A percentile compares a stretch with the other conserved stretches of the same genome.
These are phyloP conservation scores for Drosophila miranda DNA, from an alignment of 1,140 invertebrate genomes.

Conservation along the genomic window DNA sequence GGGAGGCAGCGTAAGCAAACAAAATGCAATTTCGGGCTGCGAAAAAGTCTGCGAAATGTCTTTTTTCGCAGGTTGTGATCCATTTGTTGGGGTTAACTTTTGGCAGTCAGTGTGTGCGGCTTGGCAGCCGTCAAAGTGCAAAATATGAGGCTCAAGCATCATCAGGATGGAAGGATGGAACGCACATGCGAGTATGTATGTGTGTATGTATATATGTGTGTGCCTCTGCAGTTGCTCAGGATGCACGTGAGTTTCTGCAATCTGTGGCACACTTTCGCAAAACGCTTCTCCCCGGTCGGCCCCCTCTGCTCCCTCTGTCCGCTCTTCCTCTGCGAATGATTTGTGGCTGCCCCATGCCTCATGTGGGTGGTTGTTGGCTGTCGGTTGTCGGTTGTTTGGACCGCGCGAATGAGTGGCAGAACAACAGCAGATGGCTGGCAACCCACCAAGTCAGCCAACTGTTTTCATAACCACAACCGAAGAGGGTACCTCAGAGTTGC, in stretches of 20 bases:
- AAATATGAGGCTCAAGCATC: conserved; percentile 55
- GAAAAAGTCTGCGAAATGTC: conserved; percentile 5
- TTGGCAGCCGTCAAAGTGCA: conserved; percentile 50
- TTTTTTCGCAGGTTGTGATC: not conserved
- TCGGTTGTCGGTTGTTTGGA: no score
- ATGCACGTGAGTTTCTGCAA: conserved; percentile 61
- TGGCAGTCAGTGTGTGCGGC: conserved; percentile 25
- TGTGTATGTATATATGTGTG: no score
- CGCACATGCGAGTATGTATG: no score
- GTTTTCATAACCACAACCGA: conserved; percentile 31
- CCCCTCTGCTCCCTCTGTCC: not conserved
- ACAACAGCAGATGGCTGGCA: conserved; percentile 32
- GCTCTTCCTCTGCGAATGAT: conserved; percentile 8
- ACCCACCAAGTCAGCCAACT: conserved; percentile 30
- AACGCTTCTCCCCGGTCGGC: not conserved
- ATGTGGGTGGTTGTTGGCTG: no score
- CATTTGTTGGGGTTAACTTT: conserved; percentile 16
- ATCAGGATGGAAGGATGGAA: conserved; percentile 11
- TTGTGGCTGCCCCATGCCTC: not conserved
- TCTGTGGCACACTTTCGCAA: conserved; percentile 54
- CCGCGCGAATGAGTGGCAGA: not conserved
- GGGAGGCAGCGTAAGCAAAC: not conserved
- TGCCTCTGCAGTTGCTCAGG: conserved; percentile 8
- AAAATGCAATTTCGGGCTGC: conserved; percentile 13
- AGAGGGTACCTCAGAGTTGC: conserved; percentile 1